A percentile compares a stretch with the other conserved stretches of the same genome.
These are phyloP conservation scores for Tenualosa ilisha DNA, from an alignment of 2,797 vertebrate genomes.

Conservation along the genomic window DNA sequence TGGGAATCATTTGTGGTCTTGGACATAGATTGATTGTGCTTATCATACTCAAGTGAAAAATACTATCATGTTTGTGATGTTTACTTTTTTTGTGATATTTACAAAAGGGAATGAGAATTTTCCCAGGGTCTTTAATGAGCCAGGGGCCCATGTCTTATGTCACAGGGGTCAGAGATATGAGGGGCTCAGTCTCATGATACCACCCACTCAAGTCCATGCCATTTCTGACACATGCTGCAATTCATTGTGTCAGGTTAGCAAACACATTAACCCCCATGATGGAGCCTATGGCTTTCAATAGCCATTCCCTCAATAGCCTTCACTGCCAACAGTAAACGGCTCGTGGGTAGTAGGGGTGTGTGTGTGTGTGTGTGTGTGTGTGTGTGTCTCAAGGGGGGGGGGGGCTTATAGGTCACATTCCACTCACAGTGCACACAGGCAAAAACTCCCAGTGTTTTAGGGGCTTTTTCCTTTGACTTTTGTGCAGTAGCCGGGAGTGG, in stretches of 20 bases:
- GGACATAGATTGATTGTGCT: not conserved
- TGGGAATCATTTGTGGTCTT: not conserved
- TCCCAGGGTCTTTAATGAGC: not conserved
- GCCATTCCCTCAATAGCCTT: not conserved
- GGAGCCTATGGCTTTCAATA: not conserved
- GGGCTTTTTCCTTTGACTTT: conserved; percentile 56
- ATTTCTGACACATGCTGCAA: not conserved
- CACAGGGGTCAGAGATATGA: not conserved
- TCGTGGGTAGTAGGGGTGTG: not conserved
- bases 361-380: conserved; percentile 11
- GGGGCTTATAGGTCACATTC: conserved; percentile 29
- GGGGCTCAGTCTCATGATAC: not conserved
- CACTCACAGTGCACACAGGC: conserved; percentile 16
- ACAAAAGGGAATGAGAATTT: not conserved
- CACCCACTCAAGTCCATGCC: not conserved
- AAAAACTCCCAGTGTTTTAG: conserved; percentile 25
- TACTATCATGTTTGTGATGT: not conserved
- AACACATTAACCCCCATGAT: not conserved
- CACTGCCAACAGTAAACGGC: not conserved
- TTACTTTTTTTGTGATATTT: not conserved
- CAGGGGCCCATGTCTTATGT: not conserved
- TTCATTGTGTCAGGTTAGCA: conserved; percentile 4
- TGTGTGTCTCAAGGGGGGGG: not conserved
- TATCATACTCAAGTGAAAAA: not conserved
- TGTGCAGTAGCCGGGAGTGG: conserved; percentile 59